Percentiles rank a stretch among this genome's conserved stretches.
Conservation (phyloP, 2,797 vertebrate species). For the Parauchenoglanis punctatus region DNA sequence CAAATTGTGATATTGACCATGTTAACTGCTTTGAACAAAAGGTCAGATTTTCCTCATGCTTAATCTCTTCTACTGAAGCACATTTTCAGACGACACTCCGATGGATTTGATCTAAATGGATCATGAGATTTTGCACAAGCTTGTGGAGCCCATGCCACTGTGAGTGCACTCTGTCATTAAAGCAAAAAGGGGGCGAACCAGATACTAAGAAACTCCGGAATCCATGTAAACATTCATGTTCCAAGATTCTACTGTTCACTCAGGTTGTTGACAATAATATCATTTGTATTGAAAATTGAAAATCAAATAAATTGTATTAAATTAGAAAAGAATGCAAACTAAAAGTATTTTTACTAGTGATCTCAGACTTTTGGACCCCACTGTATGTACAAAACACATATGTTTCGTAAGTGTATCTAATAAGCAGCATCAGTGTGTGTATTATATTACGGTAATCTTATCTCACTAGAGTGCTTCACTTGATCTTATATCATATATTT, state of each 20-base stretch:
- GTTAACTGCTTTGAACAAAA: too few relatives aligned
- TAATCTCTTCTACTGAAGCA: too few relatives aligned
- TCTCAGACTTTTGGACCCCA: too few relatives aligned
- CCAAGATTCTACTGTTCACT: not conserved
- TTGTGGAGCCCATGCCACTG: not conserved
- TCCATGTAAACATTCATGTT: not conserved
- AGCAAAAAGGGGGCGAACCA: not conserved
- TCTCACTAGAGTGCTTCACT: not conserved
- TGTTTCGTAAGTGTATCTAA: not conserved
- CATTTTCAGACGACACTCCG: not conserved
- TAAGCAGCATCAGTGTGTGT: not conserved
- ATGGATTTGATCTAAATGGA: not conserved
- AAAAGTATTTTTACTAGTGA: too few relatives aligned
- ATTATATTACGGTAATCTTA: not conserved
- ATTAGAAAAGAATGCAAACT: too few relatives aligned
- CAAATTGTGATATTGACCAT: too few relatives aligned
- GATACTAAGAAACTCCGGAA: not conserved
- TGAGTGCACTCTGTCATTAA: not conserved
- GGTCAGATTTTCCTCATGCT: too few relatives aligned
- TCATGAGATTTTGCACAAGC: not conserved
- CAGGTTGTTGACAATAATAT: too few relatives aligned
- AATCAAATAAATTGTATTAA: too few relatives aligned
- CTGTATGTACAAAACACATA: too few relatives aligned
- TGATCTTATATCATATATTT: not conserved
- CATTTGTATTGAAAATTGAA: too few relatives aligned